A percentile compares a stretch with the other conserved stretches of the same genome.
Evolutionary conservation across 2,797 vertebrate species (phyloP).

Genomic region (Acropternis orthonyx): DNA sequence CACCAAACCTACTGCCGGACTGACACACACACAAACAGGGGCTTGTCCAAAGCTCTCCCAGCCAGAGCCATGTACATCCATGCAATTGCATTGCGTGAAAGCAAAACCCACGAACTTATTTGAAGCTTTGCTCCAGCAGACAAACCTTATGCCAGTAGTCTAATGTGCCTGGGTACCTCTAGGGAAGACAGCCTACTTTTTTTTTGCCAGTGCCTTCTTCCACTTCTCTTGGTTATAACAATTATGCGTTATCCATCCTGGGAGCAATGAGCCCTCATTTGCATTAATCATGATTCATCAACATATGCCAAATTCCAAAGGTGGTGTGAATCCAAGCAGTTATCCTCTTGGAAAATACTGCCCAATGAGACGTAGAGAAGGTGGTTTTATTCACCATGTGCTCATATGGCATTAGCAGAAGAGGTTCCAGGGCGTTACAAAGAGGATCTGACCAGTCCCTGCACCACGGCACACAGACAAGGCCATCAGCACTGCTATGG

Average conservation of each 20-base stretch:
- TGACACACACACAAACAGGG: not conserved
- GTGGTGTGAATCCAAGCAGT: not conserved
- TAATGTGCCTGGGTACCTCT: not conserved
- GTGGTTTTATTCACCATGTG: not conserved
- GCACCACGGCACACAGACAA: accelerated
- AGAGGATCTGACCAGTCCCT: not conserved
- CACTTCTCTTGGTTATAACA: not conserved
- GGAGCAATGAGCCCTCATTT: not conserved
- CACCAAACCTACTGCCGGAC: not conserved
- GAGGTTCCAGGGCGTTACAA: not conserved
- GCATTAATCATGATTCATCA: not conserved
- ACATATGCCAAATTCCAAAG: not conserved
- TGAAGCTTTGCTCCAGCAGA: not conserved
- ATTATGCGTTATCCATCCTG: not conserved
- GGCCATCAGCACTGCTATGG: not conserved
- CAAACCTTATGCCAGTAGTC: not conserved
- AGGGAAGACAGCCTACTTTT: not conserved
- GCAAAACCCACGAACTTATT: not conserved
- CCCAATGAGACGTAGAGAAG: not conserved
- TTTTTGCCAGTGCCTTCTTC: not conserved
- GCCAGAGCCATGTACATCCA: not conserved
- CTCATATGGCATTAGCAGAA: not conserved
- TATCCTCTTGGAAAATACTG: not conserved
- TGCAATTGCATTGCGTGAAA: not conserved
- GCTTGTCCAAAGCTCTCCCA: not conserved